phyloP scores from a whole-genome alignment of 2,888 invertebrate genomes.

The Timandra comae region DNA sequence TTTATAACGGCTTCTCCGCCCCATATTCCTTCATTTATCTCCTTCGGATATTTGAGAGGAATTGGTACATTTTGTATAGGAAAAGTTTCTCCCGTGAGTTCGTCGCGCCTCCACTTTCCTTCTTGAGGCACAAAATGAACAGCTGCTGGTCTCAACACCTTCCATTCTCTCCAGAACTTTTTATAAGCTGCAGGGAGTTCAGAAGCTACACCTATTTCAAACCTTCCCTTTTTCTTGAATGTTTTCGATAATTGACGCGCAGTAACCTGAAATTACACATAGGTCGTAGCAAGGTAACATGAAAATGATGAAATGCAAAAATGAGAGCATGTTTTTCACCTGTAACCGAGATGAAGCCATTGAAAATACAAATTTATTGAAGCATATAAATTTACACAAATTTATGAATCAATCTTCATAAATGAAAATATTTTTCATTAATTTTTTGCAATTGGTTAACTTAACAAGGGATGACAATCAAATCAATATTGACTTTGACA shows the following conservation, averaged over 20 bases:
- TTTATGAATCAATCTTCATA: no score
- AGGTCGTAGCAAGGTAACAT: slow-evolving; percentile 29
- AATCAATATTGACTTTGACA: no score
- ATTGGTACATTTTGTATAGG: slow-evolving; percentile 87
- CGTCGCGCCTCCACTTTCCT: slow-evolving; percentile 84
- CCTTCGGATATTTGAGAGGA: slow-evolving; percentile 85
- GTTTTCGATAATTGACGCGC: slow-evolving; percentile 67
- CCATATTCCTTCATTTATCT: slow-evolving; percentile 93
- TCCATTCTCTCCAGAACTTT: slow-evolving; percentile 93
- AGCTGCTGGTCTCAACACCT: slow-evolving; percentile 77
- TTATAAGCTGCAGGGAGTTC: slow-evolving; percentile 87
- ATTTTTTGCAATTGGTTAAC: no score
- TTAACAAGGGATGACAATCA: no score
- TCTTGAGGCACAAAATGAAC: slow-evolving; percentile 84
- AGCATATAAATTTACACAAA: slow-evolving; percentile 25
- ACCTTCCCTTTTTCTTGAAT: slow-evolving; percentile 69
- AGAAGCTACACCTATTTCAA: slow-evolving; percentile 81
- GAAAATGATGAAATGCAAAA: slow-evolving; percentile 26
- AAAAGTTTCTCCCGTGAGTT: slow-evolving; percentile 82
- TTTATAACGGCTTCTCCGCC: slow-evolving; percentile 96
- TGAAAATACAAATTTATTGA: slow-evolving; percentile 33
- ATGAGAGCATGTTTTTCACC: slow-evolving; percentile 28
- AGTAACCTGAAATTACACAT: slow-evolving; percentile 51
- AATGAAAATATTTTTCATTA: no score
- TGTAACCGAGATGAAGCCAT: slow-evolving; percentile 64